These are phyloP conservation scores for Ceyx cyanopectus DNA, from an alignment of 2,113 vertebrate species.

Conservation along the genomic window DNA sequence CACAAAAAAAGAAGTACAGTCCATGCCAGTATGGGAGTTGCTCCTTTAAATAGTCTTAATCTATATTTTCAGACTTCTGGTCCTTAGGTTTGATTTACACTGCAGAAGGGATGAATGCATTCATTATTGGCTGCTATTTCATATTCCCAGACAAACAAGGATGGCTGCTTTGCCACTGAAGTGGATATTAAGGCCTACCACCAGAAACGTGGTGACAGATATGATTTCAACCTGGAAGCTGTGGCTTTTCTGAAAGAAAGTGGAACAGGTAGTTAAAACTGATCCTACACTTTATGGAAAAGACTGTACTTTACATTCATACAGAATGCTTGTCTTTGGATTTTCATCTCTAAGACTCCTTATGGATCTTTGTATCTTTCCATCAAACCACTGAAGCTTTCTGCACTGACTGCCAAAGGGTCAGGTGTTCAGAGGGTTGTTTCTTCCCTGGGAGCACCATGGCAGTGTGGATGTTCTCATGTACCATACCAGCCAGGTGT, in stretches of 20 bases:
- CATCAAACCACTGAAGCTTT: not conserved
- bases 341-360: not conserved
- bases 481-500: not conserved
- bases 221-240: constrained; percentile 52
- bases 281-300: not conserved
- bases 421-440: not conserved
- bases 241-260: constrained; percentile 59
- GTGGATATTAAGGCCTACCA: constrained; percentile 37
- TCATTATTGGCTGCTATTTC: not conserved
- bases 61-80: not conserved
- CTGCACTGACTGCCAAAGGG: not conserved
- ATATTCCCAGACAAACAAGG: constrained; percentile 16
- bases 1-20: not conserved
- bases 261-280: constrained; percentile 59
- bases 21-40: not conserved
- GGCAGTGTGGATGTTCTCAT: not conserved
- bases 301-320: not conserved
- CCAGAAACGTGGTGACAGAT: not conserved
- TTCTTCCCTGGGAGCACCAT: not conserved
- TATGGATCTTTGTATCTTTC: not conserved
- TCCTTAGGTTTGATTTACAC: not conserved
- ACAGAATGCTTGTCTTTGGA: not conserved
- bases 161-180: constrained; percentile 45
- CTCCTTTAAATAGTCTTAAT: not conserved
- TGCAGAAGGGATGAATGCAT: not conserved